phyloP scores from a whole-genome alignment of 2,113 vertebrate genomes.

The Sinocyclocheilus grahami region DNA sequence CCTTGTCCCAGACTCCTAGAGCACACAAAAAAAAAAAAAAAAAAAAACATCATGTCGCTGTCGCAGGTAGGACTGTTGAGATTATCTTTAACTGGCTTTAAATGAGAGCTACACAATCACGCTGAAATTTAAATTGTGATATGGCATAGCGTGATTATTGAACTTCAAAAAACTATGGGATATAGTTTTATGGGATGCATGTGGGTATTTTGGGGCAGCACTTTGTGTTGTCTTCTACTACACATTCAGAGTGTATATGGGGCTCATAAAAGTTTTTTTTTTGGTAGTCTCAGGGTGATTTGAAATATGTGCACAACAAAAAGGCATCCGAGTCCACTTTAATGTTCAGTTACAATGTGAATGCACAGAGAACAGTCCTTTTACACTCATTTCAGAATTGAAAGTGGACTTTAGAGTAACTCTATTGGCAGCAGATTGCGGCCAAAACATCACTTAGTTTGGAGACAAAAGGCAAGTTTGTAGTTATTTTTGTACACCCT shows the following conservation, averaged over 20 bases:
- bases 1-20: slow-evolving; percentile 95
- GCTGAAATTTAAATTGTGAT: too few species aligned
- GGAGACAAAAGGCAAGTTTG: background rate
- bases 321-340: background rate
- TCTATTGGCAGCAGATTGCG: background rate
- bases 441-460: background rate
- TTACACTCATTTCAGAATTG: background rate
- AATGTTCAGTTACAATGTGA: background rate
- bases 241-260: background rate
- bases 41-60: background rate
- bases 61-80: background rate
- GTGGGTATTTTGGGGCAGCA: background rate
- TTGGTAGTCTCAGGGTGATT: background rate
- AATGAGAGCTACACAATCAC: background rate
- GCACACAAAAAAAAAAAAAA: background rate
- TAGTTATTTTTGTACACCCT: background rate
- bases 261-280: too few species aligned
- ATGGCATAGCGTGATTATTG: background rate
- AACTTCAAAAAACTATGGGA: background rate
- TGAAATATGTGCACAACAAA: background rate
- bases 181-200: background rate
- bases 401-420: background rate
- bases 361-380: background rate
- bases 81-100: background rate
- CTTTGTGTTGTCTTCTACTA: background rate